Evolutionary conservation across 2,797 vertebrate species (phyloP), one percentile per base, ranked within the genome.

Genomic region (Neomorphus geoffroyi): DNA sequence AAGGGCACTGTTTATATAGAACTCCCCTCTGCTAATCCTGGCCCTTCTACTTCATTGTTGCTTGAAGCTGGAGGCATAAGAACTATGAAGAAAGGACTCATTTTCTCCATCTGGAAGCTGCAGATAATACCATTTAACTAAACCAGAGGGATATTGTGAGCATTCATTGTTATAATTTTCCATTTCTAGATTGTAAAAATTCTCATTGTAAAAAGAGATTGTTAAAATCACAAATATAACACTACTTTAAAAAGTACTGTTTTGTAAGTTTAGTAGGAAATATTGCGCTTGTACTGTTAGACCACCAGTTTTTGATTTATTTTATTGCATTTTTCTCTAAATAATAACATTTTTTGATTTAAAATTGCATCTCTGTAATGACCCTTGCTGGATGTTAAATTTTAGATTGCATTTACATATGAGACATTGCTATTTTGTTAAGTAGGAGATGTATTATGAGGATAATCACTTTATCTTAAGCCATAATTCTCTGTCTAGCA

Each of bases 391-490:
- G 30, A 90, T 92, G 86, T 30, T 88, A 79, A 75, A 80, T 90
- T 94, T 92, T 75, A 94, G 66, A 95, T 86, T 93, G 48, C 61
- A 95, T 96, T 96, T 96, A 54, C 96, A 93, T 94, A 93, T 74
- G 86, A 94, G 91, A 96, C 94, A 82, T 41, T 92, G 73, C 85
- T 96, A 53, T 92, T 95, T 95, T 94, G 77, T 93, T 93, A 86
- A 95, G 88, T 69, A 95, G 92, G 62, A 96, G 90, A 86, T 86
- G 81, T 91, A 53, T 64, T 95, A 94, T 78, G 41, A 80, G 73
- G 53, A 90, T 95, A 97, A 97, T 94, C 88, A 88, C 92, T 97
- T 96, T 94, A 96, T 94, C 96, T 95, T 92, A 88, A 88, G 88
- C 32, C 87, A 51, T 96, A 96, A 97, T 94, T 93, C 83, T 92